A percentile compares a stretch with the other conserved stretches of the same genome.
Conservation (phyloP, 2,797 vertebrate species). For the Microctenopoma lineatum region DNA sequence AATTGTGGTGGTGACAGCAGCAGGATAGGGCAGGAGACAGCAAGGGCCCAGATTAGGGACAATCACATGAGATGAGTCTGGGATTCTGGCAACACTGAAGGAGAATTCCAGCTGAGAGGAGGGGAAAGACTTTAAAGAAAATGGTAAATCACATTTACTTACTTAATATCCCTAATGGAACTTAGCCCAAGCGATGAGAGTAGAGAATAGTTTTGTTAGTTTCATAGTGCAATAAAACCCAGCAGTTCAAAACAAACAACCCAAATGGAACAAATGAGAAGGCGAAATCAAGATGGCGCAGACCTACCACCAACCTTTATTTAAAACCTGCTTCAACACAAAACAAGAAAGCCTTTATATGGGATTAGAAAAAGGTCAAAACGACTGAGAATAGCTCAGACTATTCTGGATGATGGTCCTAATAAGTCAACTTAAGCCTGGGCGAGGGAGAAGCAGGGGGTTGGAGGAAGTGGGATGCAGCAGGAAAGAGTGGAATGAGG, state of each 20-base stretch:
- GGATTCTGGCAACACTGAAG: constrained; percentile 43
- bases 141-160: constrained; percentile 55
- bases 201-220: no score
- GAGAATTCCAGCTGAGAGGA: constrained; percentile 26
- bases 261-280: constrained; percentile 2
- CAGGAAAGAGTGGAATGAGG: constrained; percentile 46
- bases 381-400: constrained; percentile 42
- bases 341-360: neutral
- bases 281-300: neutral
- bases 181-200: constrained; percentile 39
- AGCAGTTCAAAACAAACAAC: neutral
- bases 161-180: constrained; percentile 59
- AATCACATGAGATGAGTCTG: constrained; percentile 59
- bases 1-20: constrained; percentile 73
- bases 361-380: neutral
- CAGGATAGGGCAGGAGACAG: constrained; percentile 52
- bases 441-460: constrained; percentile 28
- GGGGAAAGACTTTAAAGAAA: constrained; percentile 61
- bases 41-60: constrained; percentile 47
- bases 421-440: constrained; percentile 51
- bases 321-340: neutral
- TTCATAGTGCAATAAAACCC: neutral
- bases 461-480: constrained; percentile 46
- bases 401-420: constrained; percentile 29
- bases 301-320: neutral